Conservation (phyloP, 1,140 invertebrate species). For the Archegozetes longisetosus region DNA sequence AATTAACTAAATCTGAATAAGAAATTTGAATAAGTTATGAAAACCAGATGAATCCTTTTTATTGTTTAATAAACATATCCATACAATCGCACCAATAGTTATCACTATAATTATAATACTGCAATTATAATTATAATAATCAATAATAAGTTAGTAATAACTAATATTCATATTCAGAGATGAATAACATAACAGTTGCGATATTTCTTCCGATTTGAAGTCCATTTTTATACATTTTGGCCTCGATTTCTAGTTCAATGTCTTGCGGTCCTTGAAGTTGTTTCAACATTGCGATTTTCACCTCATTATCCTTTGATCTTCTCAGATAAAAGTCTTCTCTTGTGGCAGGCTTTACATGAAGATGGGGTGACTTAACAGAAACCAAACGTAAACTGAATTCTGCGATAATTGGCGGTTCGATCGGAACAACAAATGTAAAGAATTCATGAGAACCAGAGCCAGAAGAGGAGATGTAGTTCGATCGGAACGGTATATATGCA, state of each 20-base stretch:
- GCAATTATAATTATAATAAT: background rate
- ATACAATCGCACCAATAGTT: background rate
- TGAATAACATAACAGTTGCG: conserved; percentile 8
- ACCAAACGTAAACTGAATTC: conserved; percentile 10
- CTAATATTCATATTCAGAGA: conserved; percentile 13
- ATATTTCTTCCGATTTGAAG: conserved; percentile 12
- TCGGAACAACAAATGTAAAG: conserved; percentile 12
- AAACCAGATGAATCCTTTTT: too few species aligned
- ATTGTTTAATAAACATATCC: too few species aligned
- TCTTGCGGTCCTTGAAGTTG: conserved; percentile 69
- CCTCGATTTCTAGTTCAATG: conserved; percentile 63
- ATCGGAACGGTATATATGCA: conserved; percentile 12
- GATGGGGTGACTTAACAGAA: conserved; percentile 5
- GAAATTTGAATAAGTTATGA: too few species aligned
- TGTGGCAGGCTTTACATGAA: background rate
- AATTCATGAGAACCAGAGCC: conserved; percentile 2
- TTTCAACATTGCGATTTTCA: conserved; percentile 49
- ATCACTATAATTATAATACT: background rate
- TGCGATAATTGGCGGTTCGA: conserved; percentile 9
- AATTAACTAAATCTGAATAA: too few species aligned
- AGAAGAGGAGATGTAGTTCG: background rate
- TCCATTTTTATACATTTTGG: conserved; percentile 50
- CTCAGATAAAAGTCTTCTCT: conserved; percentile 2
- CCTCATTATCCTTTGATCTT: conserved; percentile 38
- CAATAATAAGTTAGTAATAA: background rate